Evolutionary conservation across 2,797 vertebrate species (phyloP).

Genomic region (Sphenopsis melanotis): DNA sequence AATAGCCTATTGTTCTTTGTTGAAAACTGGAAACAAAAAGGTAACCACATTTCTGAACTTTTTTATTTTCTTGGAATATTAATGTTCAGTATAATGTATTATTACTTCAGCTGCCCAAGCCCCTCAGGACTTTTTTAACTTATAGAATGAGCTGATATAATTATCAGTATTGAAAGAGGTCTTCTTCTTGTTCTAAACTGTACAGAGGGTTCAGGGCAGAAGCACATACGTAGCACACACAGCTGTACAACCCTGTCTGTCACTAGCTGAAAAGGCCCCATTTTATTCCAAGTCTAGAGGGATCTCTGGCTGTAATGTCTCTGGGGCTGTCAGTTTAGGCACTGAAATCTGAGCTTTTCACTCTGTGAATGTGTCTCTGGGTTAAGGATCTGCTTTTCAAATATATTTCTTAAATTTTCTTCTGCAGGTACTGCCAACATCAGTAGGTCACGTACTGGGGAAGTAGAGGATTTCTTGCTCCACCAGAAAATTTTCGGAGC

Average conservation of each 20-base stretch:
- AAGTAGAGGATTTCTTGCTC: not conserved
- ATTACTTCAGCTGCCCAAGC: not conserved
- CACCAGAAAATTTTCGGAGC: not conserved
- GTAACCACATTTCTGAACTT: not conserved
- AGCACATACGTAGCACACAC: fast-evolving
- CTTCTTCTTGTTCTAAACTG: not conserved
- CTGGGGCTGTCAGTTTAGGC: not conserved
- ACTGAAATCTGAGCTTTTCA: not conserved
- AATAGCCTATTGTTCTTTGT: not conserved
- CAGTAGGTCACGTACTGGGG: not conserved
- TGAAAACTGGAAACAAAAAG: not conserved
- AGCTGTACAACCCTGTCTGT: not conserved
- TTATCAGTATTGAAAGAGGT: not conserved
- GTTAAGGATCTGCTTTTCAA: not conserved
- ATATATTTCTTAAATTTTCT: not conserved
- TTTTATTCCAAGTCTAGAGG: not conserved
- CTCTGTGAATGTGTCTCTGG: not conserved
- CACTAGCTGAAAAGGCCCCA: not conserved
- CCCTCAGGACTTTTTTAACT: not conserved
- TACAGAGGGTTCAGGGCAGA: not conserved
- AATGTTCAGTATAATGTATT: not conserved
- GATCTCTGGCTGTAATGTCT: not conserved
- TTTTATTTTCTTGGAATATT: not conserved
- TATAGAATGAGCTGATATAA: not conserved
- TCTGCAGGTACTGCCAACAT: not conserved